Evolutionary conservation across 2,888 invertebrate genomes (phyloP).

Genomic region (Tachina lurida): DNA sequence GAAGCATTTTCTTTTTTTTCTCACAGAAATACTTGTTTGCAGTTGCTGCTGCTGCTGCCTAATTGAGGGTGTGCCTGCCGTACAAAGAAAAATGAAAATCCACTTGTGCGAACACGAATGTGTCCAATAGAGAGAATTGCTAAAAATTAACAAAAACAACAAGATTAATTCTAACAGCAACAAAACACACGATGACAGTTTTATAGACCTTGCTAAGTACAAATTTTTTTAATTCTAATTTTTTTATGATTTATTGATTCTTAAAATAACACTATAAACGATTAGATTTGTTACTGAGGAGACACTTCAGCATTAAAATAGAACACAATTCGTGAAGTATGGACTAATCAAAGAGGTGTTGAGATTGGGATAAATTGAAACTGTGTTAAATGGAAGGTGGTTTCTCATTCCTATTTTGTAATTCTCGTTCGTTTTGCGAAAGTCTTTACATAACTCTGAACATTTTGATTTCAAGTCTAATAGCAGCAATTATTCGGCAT

Average conservation of each 20-base stretch:
- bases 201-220: slow-evolving; percentile 62
- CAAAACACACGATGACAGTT: slow-evolving; percentile 36
- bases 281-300: background rate
- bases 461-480: too few species aligned
- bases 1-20: background rate
- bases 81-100: slow-evolving; percentile 15
- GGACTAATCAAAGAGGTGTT: background rate
- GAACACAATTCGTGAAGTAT: background rate
- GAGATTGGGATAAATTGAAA: too few species aligned
- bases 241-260: background rate
- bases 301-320: background rate
- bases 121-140: slow-evolving; percentile 3
- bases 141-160: slow-evolving; percentile 25
- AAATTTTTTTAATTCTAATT: slow-evolving; percentile 14
- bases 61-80: slow-evolving; percentile 62
- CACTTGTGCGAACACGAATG: slow-evolving; percentile 16
- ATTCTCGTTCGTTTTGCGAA: too few species aligned
- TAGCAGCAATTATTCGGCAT: too few species aligned
- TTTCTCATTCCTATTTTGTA: too few species aligned
- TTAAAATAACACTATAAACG: background rate
- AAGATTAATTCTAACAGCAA: background rate
- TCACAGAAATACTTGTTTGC: background rate
- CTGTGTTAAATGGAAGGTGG: too few species aligned
- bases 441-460: too few species aligned
- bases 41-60: slow-evolving; percentile 48